phyloP scores from a whole-genome alignment of 1,140 invertebrate genomes.

The Aphidius ervi region DNA sequence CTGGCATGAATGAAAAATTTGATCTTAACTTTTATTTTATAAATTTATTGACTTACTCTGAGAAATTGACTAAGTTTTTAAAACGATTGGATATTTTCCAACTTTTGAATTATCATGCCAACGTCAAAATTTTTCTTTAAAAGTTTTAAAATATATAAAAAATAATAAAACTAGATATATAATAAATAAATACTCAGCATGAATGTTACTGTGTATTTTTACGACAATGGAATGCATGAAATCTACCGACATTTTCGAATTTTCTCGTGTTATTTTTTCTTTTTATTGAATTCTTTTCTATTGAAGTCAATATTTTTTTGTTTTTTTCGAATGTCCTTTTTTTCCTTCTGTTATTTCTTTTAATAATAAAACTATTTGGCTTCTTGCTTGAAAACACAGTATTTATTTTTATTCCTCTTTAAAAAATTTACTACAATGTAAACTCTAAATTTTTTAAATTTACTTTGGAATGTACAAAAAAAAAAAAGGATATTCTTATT shows the following conservation, averaged over 20 bases:
- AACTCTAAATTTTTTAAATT: too few relatives aligned
- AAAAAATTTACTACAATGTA: background rate
- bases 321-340: background rate
- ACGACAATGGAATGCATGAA: conserved; percentile 45
- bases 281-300: conserved; percentile 1
- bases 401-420: too few relatives aligned
- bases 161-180: background rate
- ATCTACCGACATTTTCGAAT: conserved; percentile 51
- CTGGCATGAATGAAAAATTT: too few relatives aligned
- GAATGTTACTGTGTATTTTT: conserved; percentile 1
- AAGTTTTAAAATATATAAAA: background rate
- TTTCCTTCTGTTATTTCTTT: background rate
- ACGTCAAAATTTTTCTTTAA: background rate
- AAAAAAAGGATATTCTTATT: too few relatives aligned
- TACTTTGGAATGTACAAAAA: too few relatives aligned
- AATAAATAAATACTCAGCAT: conserved; percentile 20
- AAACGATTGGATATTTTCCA: conserved; percentile 6
- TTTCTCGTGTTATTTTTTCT: conserved; percentile 24
- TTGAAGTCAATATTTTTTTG: conserved; percentile 7
- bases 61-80: background rate
- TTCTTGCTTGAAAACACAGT: too few relatives aligned
- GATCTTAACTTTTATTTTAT: too few relatives aligned
- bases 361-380: background rate
- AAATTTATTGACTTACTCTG: too few relatives aligned
- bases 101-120: conserved; percentile 5